Base-by-base conservation (phyloP, 2,888 invertebrate genomes). In the Hyppa rectilinea region DNA sequence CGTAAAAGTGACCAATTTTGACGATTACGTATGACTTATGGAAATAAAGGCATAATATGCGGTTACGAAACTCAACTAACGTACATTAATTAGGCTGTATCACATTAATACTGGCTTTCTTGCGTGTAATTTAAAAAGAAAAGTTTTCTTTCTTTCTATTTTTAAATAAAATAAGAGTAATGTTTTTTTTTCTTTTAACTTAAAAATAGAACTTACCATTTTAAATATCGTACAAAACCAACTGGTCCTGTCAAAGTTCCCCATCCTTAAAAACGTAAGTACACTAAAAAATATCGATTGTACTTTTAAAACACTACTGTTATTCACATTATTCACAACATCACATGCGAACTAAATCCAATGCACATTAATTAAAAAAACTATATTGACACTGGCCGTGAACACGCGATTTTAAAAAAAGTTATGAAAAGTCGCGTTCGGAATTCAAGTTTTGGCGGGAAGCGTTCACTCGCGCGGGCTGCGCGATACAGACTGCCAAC, bases 401-500 rank as follows among this genome's bases (percentile, higher is more conserved):
- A 85, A 88, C 92, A 91, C 91, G 88, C 92, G 88, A 89, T 87
- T 82, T 80, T 82, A 88, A 89, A 89, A 87, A 85, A 88, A 69
- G 63, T 75, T 61, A 83, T 59, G 43, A 87, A 88, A 86, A 86
- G 74, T 89, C 85, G 90, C 89, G 91, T 92, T 92, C 91, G 87
- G 87, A 88, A 87, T 94, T 93, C 87, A 89, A 92, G 90, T 91
- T 92, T 92, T 78, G 92, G 93, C 93, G 94, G 93, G 92, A 92
- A 94, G 90, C 95, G 95, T 94, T 91, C 85, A 91, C 84, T 92
- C 90, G 92, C 92, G 91, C 93, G 87, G 89, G 84, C 92, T 87
- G 92, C 94, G 93, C 94, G 91, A 93, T 92, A 92, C 91, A 92
- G 94, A 96, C 95, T 96, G 94, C 89, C 92, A 95, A 95, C 92